phyloP scores from a whole-genome alignment of 2,888 invertebrate genomes.

The Spicauda simplicius region DNA sequence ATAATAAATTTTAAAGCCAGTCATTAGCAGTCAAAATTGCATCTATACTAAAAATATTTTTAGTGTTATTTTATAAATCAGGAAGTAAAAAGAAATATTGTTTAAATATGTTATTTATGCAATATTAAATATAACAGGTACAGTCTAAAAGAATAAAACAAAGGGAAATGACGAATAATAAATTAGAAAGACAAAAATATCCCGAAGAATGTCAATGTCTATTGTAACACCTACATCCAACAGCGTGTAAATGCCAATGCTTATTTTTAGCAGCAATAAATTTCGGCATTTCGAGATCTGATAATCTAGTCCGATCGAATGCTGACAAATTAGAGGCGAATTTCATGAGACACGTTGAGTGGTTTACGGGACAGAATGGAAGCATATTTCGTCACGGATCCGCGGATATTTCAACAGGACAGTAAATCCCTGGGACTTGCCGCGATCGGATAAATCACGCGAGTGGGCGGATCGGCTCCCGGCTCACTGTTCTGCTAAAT shows the following conservation, averaged over 20 bases:
- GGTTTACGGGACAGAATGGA: slow-evolving; percentile 49
- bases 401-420: slow-evolving; percentile 72
- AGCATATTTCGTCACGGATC: slow-evolving; percentile 65
- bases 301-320: slow-evolving; percentile 38
- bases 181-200: neutral
- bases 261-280: slow-evolving; percentile 36
- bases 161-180: no score
- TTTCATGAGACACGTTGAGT: slow-evolving; percentile 52
- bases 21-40: no score
- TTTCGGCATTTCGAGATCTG: slow-evolving; percentile 32
- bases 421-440: slow-evolving; percentile 62
- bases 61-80: no score
- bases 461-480: slow-evolving; percentile 71
- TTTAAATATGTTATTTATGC: no score
- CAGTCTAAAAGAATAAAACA: no score
- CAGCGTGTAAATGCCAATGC: neutral
- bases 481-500: slow-evolving; percentile 65
- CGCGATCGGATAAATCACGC: slow-evolving; percentile 75
- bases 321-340: slow-evolving; percentile 55
- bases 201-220: neutral
- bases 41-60: no score
- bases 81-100: no score
- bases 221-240: neutral
- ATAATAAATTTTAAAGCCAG: no score
- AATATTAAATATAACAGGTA: no score